phyloP scores from a whole-genome alignment of 2,888 invertebrate genomes.

The Rhimphoctona megacephalus region DNA sequence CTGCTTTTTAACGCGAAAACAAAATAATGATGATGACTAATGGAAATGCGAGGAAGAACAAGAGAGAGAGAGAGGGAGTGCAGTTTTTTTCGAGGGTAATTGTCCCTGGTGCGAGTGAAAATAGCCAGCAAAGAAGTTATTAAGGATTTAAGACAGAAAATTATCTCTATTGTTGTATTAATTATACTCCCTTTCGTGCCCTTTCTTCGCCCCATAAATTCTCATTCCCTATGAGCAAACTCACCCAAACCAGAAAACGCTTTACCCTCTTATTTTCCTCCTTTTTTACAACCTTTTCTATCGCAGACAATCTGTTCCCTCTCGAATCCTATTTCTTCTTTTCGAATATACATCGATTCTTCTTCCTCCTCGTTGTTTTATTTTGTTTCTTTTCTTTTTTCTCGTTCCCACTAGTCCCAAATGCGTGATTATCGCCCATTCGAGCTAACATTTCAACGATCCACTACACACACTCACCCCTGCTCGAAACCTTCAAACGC shows the following conservation, averaged over 20 bases:
- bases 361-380: slow-evolving; percentile 22
- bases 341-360: slow-evolving; percentile 3
- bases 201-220: slow-evolving; percentile 40
- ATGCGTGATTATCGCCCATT: slow-evolving; percentile 67
- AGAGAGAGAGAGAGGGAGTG: slow-evolving; percentile 58
- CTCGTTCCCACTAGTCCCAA: slow-evolving; percentile 52
- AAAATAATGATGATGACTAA: slow-evolving; percentile 59
- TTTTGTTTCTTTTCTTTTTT: not conserved
- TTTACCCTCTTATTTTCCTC: slow-evolving; percentile 36
- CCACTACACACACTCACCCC: slow-evolving; percentile 63
- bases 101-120: slow-evolving; percentile 50
- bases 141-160: slow-evolving; percentile 71
- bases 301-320: slow-evolving; percentile 50
- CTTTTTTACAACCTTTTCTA: slow-evolving; percentile 34
- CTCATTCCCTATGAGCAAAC: slow-evolving; percentile 39
- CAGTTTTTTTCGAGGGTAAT: slow-evolving; percentile 48
- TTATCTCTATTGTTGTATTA: slow-evolving; percentile 72
- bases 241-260: slow-evolving; percentile 34
- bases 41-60: slow-evolving; percentile 61
- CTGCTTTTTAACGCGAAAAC: slow-evolving; percentile 75
- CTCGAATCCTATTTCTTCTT: slow-evolving; percentile 17
- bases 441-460: slow-evolving; percentile 56
- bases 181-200: slow-evolving; percentile 49
- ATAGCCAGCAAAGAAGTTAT: slow-evolving; percentile 68
- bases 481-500: slow-evolving; percentile 15